Evolutionary conservation across 2,797 vertebrate genomes (phyloP), one percentile per base, ranked within the genome.

Genomic region (Pampus argenteus): DNA sequence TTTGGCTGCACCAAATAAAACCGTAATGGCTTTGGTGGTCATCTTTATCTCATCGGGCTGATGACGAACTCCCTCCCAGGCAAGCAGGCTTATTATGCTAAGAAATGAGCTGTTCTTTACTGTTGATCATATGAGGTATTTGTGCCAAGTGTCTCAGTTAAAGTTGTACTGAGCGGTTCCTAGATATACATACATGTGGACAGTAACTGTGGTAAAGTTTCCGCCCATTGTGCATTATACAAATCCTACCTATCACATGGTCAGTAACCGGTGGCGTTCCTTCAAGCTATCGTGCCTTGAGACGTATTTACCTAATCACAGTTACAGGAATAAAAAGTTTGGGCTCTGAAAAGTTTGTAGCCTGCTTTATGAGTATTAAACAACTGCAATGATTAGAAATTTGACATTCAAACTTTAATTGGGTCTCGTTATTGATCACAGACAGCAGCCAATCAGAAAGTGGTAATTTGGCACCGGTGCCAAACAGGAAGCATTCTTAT

Each of bases 1-100:
- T 82, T 79, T 74, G 56, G 77, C 80, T 74, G 80, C 84, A 81
- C 79, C 79, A 89, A 91, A 90, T 85, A 86, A 88, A 92, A 87
- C 78, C 67, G 67, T 87, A 90, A 92, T 87, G 87, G 89, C 78
- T 86, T 81, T 44, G 69, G 68, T 85, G 87, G 89, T 85, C 85
- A 87, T 90, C 87, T 90, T 88, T 83, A 84, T 87, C 81, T 85
- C 84, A 63, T 56, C 29, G 40, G 69, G 61, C 67, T 52, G 77
- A 78, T 79, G 79, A 90, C 79, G 66, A 85, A 83, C 75, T 71
- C 60, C 54, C 47, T 83, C 31, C 52, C 66, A 5, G 52, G 20
- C 55, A 58, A 63, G 49, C 1, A 3, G 15, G 65, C 76, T 83
- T 61, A 72, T 85, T 85, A 70, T 3, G 5, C 48, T 29, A 48